Evolutionary conservation across 2,888 invertebrate genomes (phyloP).

Genomic region (Pseudococcus longispinus): DNA sequence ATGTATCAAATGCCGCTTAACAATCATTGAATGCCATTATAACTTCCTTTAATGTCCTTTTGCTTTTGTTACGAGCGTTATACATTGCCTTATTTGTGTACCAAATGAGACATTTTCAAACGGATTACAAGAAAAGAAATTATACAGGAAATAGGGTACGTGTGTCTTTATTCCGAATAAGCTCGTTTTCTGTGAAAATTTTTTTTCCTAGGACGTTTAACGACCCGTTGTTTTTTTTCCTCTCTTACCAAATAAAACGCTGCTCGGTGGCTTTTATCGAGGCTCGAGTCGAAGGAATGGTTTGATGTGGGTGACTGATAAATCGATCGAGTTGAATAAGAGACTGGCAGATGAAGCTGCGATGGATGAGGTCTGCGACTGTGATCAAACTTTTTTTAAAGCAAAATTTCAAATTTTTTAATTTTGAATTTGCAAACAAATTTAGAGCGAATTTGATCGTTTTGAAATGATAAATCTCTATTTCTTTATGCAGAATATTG

Average conservation of each 20-base stretch:
- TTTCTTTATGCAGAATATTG: too few species aligned
- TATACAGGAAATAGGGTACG: slow-evolving; percentile 54
- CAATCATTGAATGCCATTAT: slow-evolving; percentile 55
- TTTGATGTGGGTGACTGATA: neutral
- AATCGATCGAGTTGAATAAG: neutral
- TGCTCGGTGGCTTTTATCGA: neutral
- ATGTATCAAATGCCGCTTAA: slow-evolving; percentile 55
- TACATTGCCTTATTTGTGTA: slow-evolving; percentile 56
- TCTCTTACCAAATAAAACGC: neutral
- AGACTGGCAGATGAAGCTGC: too few species aligned
- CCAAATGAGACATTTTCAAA: slow-evolving; percentile 56
- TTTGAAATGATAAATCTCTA: too few species aligned
- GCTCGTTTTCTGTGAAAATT: slow-evolving; percentile 1
- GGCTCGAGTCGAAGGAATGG: neutral
- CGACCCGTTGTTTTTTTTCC: slow-evolving; percentile 26
- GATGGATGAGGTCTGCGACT: too few species aligned
- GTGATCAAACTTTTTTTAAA: too few species aligned
- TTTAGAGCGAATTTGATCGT: too few species aligned
- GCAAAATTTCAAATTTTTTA: too few species aligned
- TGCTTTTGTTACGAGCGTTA: slow-evolving; percentile 53
- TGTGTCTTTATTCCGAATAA: slow-evolving; percentile 32
- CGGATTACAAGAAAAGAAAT: slow-evolving; percentile 55
- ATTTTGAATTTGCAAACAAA: too few species aligned
- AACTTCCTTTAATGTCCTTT: slow-evolving; percentile 56
- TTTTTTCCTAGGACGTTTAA: slow-evolving; percentile 25